phyloP scores from a whole-genome alignment of 2,888 invertebrate genomes.

The Folsomia manolachei region DNA sequence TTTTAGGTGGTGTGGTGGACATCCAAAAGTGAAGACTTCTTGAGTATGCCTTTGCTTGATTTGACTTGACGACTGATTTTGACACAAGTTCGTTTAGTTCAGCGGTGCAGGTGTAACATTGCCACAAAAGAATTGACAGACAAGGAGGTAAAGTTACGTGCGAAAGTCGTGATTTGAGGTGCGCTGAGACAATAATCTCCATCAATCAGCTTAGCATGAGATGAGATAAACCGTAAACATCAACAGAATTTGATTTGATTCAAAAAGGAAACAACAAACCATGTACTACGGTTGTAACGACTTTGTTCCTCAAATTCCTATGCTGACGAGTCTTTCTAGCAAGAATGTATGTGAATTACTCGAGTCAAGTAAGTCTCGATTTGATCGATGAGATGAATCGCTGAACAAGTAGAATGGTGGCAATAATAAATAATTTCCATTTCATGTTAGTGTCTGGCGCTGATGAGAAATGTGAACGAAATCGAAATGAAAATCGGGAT shows the following conservation, averaged over 20 bases:
- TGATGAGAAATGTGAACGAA: constrained; percentile 2
- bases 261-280: not conserved
- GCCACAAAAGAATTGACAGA: not conserved
- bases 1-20: not conserved
- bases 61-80: constrained; percentile 1
- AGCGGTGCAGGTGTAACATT: not conserved
- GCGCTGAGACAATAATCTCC: constrained; percentile 20
- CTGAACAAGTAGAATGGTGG: not conserved
- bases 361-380: not conserved
- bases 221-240: not conserved
- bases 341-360: not conserved
- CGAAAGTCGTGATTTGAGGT: constrained; percentile 19
- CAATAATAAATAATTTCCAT: not conserved
- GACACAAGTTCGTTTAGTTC: constrained; percentile 1
- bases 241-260: not conserved
- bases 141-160: constrained; percentile 15
- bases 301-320: not conserved
- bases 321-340: not conserved
- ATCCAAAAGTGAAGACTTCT: not conserved
- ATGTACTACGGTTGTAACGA: too few relatives aligned
- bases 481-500: constrained; percentile 18
- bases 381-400: too few relatives aligned
- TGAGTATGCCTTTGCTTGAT: too few relatives aligned
- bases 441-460: not conserved
- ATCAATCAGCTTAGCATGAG: constrained; percentile 15